Conservation (phyloP, 2,888 invertebrate genomes). For the Xylota segnis region DNA sequence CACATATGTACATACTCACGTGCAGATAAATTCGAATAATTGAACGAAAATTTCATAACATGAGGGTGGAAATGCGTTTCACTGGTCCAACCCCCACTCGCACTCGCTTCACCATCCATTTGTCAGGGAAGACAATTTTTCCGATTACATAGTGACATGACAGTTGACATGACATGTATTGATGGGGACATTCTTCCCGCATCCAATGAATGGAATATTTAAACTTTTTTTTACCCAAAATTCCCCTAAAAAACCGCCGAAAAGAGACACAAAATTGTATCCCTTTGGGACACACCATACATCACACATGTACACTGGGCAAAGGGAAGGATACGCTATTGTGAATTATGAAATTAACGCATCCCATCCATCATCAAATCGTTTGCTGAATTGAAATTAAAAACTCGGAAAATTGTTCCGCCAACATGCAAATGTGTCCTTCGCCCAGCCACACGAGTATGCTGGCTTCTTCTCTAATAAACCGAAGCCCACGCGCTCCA, state of each 20-base stretch:
- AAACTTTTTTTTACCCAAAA: slow-evolving; percentile 38
- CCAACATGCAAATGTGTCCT: slow-evolving; percentile 64
- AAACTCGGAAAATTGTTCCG: slow-evolving; percentile 54
- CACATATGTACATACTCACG: neutral
- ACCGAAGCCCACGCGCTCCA: slow-evolving; percentile 33
- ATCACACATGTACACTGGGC: slow-evolving; percentile 27
- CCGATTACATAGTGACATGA: slow-evolving; percentile 66
- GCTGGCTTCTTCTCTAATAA: slow-evolving; percentile 11
- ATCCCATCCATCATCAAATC: slow-evolving; percentile 75
- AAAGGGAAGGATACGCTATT: neutral
- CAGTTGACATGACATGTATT: slow-evolving; percentile 76
- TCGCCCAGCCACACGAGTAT: neutral
- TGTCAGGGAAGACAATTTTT: slow-evolving; percentile 43
- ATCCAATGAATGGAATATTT: slow-evolving; percentile 38
- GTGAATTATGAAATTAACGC: slow-evolving; percentile 71
- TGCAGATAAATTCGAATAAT: neutral
- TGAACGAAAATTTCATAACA: neutral
- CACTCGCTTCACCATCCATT: slow-evolving; percentile 13
- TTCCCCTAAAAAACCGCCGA: slow-evolving; percentile 3
- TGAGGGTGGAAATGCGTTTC: slow-evolving; percentile 27
- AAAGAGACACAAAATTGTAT: neutral
- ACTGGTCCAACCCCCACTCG: neutral
- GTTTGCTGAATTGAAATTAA: slow-evolving; percentile 68
- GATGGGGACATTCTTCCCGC: slow-evolving; percentile 58
- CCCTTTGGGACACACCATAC: slow-evolving; percentile 41